These are phyloP conservation scores for Iphiclides podalirius DNA, from an alignment of 2,888 invertebrate species.

Conservation along the genomic window DNA sequence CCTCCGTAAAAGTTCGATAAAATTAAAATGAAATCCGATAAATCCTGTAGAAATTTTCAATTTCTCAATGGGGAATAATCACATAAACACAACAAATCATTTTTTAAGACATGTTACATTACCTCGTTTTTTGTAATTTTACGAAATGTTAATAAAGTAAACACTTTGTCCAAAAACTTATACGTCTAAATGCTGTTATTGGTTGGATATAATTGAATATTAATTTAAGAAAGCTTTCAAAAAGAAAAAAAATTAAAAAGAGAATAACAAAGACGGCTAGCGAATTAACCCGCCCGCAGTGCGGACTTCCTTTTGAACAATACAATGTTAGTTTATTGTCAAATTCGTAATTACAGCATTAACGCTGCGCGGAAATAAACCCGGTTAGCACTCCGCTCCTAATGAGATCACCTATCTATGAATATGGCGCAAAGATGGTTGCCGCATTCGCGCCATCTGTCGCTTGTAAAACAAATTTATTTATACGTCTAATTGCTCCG, in stretches of 20 bases:
- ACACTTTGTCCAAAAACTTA: too few relatives aligned
- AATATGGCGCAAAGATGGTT: slow-evolving; percentile 64
- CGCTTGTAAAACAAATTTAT: slow-evolving; percentile 72
- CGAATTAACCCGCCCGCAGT: slow-evolving; percentile 4
- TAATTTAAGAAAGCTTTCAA: neutral
- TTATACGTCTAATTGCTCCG: slow-evolving; percentile 73
- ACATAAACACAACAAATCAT: too few relatives aligned
- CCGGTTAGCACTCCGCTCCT: slow-evolving; percentile 41
- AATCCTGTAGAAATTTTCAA: too few relatives aligned
- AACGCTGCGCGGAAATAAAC: slow-evolving; percentile 46
- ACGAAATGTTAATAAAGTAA: too few relatives aligned
- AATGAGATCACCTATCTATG: slow-evolving; percentile 72
- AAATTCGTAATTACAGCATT: slow-evolving; percentile 19
- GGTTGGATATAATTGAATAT: too few relatives aligned
- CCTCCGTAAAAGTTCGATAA: too few relatives aligned
- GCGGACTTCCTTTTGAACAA: slow-evolving; percentile 9
- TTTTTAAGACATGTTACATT: too few relatives aligned
- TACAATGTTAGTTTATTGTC: slow-evolving; percentile 20
- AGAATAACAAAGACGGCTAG: neutral
- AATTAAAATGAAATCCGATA: too few relatives aligned
- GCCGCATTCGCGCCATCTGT: slow-evolving; percentile 69
- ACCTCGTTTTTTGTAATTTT: too few relatives aligned
- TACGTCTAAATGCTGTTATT: too few relatives aligned
- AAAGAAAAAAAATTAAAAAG: neutral
- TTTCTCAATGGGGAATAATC: too few relatives aligned